phyloP scores from a whole-genome alignment of 2,797 vertebrate species.

The Enteromius anoplus region DNA sequence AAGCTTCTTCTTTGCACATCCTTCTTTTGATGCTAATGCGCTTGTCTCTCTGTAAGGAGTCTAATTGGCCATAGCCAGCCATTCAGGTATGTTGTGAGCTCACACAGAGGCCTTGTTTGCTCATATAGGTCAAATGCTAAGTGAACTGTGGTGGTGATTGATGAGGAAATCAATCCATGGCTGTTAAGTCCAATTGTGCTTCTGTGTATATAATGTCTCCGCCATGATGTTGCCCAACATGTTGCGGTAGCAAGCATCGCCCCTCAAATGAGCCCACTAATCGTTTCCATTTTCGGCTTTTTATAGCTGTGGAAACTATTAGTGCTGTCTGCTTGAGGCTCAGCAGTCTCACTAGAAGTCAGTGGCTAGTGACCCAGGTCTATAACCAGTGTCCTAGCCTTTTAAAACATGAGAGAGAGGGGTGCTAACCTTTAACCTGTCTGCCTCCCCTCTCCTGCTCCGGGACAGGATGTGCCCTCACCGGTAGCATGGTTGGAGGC shows the following conservation, averaged over 20 bases:
- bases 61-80: constrained; percentile 17
- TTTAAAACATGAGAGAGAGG: constrained; percentile 79
- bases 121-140: constrained; percentile 69
- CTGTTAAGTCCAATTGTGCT: constrained; percentile 32
- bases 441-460: constrained; percentile 69
- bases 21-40: constrained; percentile 46
- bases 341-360: constrained; percentile 68
- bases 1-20: constrained; percentile 30
- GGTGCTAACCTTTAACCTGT: constrained; percentile 72
- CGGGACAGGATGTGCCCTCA: constrained; percentile 78
- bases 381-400: constrained; percentile 65
- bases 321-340: constrained; percentile 66
- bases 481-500: constrained; percentile 64
- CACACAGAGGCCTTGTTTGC: constrained; percentile 70
- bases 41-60: constrained; percentile 12
- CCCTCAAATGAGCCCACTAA: constrained; percentile 60
- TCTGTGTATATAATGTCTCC: constrained; percentile 30
- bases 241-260: constrained; percentile 24
- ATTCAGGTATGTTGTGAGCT: constrained; percentile 64
- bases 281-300: constrained; percentile 76
- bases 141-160: constrained; percentile 68
- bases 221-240: constrained; percentile 42
- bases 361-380: constrained; percentile 65
- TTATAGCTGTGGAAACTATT: constrained; percentile 78
- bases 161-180: constrained; percentile 58